Evolutionary conservation across 1,140 invertebrate species (phyloP), one percentile per base, ranked within the genome.

Genomic region (Lucilia cuprina): DNA sequence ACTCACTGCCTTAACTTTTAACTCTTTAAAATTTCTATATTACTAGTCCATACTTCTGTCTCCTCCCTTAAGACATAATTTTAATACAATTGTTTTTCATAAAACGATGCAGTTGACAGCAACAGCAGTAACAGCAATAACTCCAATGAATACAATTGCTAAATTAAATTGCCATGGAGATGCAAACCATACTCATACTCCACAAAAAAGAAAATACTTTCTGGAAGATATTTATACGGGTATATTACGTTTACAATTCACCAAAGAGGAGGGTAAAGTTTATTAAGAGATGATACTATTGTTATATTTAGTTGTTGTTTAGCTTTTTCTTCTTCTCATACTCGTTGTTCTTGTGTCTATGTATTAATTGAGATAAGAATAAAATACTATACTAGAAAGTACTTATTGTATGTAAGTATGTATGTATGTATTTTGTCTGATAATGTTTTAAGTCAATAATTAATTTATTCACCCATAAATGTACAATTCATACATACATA

Each of bases 241-340:
- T 21, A 9, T 70, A 21, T 70, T 41, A 41, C 41, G 41, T 41
- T 21, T 21, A 8, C 21, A 25, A 19, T 70, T 70, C 0, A 25
- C n/a, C 5, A 14, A 9, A 5, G 21, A 19, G 19, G 65, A 21
- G 65, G 65, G 50, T 55, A 55, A 55, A 70, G 21, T 21, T 70
- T 70, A 70, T 70, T 70, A 70, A 70, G 21, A 70, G 65, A 70
- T 70, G 65, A 70, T 70, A 70, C 60, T 70, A 70, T 70, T 70
- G 65, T 70, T 70, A 70, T 60, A 60, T 21, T 21, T 21, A 21
- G 21, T 70, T 70, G 65, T 70, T 55, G 49, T 49, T 49, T 49
- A 49, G 49, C 49, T 49, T 49, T 49, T 49, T 12, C 13, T 49
- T 12, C 13, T 30, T 12, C 49, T 49, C 9, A 12, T 49, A 14